Conservation (phyloP, 2,797 vertebrate species). For the Schizothorax lantsangensis region DNA sequence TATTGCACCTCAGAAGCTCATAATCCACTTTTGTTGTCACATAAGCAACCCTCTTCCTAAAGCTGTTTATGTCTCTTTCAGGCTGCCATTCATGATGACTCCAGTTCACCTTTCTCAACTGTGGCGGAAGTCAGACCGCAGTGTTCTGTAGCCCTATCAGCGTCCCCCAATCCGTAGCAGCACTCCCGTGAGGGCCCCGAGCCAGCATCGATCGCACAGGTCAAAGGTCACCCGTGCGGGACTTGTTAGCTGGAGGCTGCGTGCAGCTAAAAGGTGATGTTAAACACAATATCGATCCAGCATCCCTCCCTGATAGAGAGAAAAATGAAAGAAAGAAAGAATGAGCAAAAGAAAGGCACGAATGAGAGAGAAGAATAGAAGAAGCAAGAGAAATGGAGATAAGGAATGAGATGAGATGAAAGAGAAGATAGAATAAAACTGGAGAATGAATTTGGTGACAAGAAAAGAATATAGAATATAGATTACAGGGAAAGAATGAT, state of each 20-base stretch:
- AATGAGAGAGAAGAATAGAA: slow-evolving; percentile 9
- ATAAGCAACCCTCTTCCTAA: slow-evolving; percentile 52
- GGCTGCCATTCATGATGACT: background rate
- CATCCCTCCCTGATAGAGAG: slow-evolving; percentile 56
- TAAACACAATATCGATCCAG: slow-evolving; percentile 73
- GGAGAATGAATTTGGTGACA: background rate
- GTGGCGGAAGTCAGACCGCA: slow-evolving; percentile 24
- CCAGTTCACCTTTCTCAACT: slow-evolving; percentile 11
- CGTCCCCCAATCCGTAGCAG: background rate
- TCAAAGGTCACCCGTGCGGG: slow-evolving; percentile 62
- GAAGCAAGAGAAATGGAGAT: slow-evolving; percentile 39
- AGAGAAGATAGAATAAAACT: background rate
- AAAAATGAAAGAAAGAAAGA: slow-evolving; percentile 17
- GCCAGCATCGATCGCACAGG: slow-evolving; percentile 59
- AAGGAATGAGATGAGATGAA: slow-evolving; percentile 22
- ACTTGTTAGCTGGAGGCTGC: slow-evolving; percentile 71
- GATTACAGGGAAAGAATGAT: background rate
- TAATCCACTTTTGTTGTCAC: slow-evolving; percentile 72
- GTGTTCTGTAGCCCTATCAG: slow-evolving; percentile 1
- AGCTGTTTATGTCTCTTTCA: slow-evolving; percentile 27
- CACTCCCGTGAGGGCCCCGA: slow-evolving; percentile 34
- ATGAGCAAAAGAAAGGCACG: slow-evolving; percentile 6
- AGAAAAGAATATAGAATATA: slow-evolving; percentile 3
- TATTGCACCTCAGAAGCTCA: background rate
- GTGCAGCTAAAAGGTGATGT: slow-evolving; percentile 71